phyloP scores from a whole-genome alignment of 2,888 invertebrate species.

The Noctua fimbriata region DNA sequence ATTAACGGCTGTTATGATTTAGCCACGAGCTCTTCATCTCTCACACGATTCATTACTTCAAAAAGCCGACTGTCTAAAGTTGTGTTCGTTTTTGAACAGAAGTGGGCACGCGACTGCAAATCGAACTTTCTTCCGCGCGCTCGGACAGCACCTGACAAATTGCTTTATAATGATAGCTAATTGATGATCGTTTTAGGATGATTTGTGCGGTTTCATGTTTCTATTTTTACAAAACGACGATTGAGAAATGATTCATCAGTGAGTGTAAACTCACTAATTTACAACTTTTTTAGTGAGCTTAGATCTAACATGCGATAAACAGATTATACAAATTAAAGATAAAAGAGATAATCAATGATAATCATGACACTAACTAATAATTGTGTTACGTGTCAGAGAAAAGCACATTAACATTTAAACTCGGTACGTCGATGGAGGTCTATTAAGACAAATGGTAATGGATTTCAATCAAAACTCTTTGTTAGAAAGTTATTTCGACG shows the following conservation, averaged over 20 bases:
- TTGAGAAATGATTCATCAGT: slow-evolving; percentile 55
- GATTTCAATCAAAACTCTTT: slow-evolving; percentile 71
- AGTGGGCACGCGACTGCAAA: slow-evolving; percentile 76
- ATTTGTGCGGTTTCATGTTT: slow-evolving; percentile 69
- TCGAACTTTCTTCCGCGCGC: slow-evolving; percentile 76
- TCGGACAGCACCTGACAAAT: slow-evolving; percentile 79
- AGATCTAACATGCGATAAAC: slow-evolving; percentile 54
- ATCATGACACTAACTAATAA: slow-evolving; percentile 50
- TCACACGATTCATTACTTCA: slow-evolving; percentile 81
- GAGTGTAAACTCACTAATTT: slow-evolving; percentile 44
- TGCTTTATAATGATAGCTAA: slow-evolving; percentile 84
- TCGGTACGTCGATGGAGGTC: slow-evolving; percentile 35
- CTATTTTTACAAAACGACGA: slow-evolving; percentile 56
- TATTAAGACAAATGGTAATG: slow-evolving; percentile 66
- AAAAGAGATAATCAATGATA: slow-evolving; percentile 56
- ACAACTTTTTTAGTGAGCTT: slow-evolving; percentile 31
- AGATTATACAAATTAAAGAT: slow-evolving; percentile 61
- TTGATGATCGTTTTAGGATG: slow-evolving; percentile 75
- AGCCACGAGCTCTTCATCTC: slow-evolving; percentile 66
- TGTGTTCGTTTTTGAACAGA: slow-evolving; percentile 71
- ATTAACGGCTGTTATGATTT: background rate
- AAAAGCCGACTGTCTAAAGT: slow-evolving; percentile 70
- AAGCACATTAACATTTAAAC: slow-evolving; percentile 42
- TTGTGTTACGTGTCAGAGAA: slow-evolving; percentile 27
- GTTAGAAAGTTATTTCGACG: slow-evolving; percentile 73